These are phyloP conservation scores for Sebastes iracundus DNA, from an alignment of 2,797 vertebrate species.

Conservation along the genomic window DNA sequence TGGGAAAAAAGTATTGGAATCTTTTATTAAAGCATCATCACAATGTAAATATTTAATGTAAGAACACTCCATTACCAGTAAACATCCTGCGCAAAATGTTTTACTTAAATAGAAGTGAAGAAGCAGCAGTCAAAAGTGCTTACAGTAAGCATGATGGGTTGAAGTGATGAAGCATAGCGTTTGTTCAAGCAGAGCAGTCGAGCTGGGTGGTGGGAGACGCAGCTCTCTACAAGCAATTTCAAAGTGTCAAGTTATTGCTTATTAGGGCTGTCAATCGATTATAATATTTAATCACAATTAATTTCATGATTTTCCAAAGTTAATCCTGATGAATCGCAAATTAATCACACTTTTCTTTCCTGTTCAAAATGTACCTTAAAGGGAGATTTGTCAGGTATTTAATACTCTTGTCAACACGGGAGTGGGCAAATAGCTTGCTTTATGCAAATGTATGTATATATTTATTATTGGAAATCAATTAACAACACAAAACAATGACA, in stretches of 20 bases:
- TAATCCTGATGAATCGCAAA: too few relatives aligned
- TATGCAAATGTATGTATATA: too few relatives aligned
- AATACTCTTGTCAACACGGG: too few relatives aligned
- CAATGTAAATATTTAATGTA: slow-evolving; percentile 42
- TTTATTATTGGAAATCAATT: too few relatives aligned
- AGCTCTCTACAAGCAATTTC: background rate
- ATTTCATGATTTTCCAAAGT: too few relatives aligned
- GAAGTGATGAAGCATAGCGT: background rate
- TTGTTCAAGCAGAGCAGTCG: background rate
- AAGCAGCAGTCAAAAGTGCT: background rate
- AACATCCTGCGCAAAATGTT: background rate
- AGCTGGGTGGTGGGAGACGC: background rate
- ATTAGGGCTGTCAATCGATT: too few relatives aligned
- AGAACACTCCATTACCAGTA: slow-evolving; percentile 1
- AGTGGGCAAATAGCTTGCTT: too few relatives aligned
- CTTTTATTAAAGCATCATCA: background rate
- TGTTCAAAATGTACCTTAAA: too few relatives aligned
- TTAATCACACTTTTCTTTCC: too few relatives aligned
- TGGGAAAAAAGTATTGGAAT: slow-evolving; percentile 14
- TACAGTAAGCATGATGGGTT: background rate
- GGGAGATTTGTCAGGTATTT: too few relatives aligned
- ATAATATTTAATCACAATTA: too few relatives aligned
- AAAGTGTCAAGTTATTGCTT: background rate
- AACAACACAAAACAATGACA: too few relatives aligned
- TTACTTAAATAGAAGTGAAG: background rate